Base-by-base conservation (phyloP, 2,113 vertebrate species). In the Alethe diademata region DNA sequence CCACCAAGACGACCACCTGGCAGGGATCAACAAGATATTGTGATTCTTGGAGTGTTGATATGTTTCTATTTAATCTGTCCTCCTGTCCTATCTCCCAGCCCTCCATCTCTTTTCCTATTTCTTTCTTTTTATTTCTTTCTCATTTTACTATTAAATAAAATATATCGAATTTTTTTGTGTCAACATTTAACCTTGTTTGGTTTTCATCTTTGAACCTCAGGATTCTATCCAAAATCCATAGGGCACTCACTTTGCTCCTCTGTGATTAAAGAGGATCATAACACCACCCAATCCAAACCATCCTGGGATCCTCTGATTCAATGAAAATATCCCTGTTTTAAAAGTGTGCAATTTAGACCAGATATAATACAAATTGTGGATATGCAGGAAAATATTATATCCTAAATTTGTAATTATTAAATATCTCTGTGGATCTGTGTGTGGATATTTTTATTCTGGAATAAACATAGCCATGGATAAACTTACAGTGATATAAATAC, bases 191-290 rank as follows among this genome's bases (percentile, higher is more conserved):
- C 8, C 9, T 74, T n/a, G 3, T 48, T 56, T 48, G 19, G 24
- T 48, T 85, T 74, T 65, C 24, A 47, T 74, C n/a, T n/a, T 56
- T 6, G 2, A 28, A 48, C 29, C n/a, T 85, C 29, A 8, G 42
- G 23, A 48, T 56, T 65, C 29, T 61, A 31, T 61, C 15, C 56
- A 51, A 29, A 40, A 65, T 47, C 60, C 12, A n/a, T 14, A 40
- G 23, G 73, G 23, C 28, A 14, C n/a, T n/a, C 28, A 47, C 40
- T 85, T 65, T 40, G 24, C 12, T 57, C 10, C 6, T 65, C 42
- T 74, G 5, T 57, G 35, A 35, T 74, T 48, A 35, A 3, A 57
- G 6, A 0, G 0, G 29, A 16, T 56, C 2, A 9, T 48, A 65
- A 56, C 9, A 40, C 19, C 12, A 25, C 28, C 24, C 12, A 53